Percentiles rank a stretch among this genome's conserved stretches.
phyloP scores from a whole-genome alignment of 2,888 invertebrate species.

The Callyntrura sp. region DNA sequence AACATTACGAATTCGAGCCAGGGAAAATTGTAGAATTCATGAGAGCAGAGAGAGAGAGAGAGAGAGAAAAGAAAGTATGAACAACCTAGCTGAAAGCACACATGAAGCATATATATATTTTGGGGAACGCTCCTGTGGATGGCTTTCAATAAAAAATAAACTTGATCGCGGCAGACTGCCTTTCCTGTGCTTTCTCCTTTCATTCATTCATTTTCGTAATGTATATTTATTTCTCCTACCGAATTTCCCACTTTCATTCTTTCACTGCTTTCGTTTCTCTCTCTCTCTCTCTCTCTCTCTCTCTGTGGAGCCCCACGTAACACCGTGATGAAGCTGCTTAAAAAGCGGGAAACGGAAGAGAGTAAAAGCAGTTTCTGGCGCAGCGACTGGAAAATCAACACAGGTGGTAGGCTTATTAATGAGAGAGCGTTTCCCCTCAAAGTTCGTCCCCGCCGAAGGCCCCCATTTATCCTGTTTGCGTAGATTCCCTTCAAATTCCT shows the following conservation, averaged over 20 bases:
- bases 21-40: conserved; percentile 59
- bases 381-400: neutral
- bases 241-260: conserved; percentile 19
- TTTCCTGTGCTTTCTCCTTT: conserved; percentile 39
- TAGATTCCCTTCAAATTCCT: too few relatives aligned
- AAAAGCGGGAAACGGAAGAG: too few relatives aligned
- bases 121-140: too few relatives aligned
- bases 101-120: too few relatives aligned
- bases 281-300: too few relatives aligned
- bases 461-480: too few relatives aligned
- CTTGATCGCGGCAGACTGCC: conserved; percentile 7
- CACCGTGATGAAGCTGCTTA: too few relatives aligned
- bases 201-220: conserved; percentile 58
- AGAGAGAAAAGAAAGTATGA: conserved; percentile 5
- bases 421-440: too few relatives aligned
- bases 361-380: neutral
- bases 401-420: neutral
- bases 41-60: neutral
- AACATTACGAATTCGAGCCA: conserved; percentile 50
- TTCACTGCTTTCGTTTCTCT: neutral
- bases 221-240: conserved; percentile 27
- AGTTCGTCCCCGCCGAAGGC: too few relatives aligned
- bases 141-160: conserved; percentile 67
- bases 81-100: too few relatives aligned
- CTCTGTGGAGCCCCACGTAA: too few relatives aligned